Evolutionary conservation across 2,797 vertebrate genomes (phyloP), one percentile per base, ranked within the genome.

Genomic region (Oryzias sinensis): DNA sequence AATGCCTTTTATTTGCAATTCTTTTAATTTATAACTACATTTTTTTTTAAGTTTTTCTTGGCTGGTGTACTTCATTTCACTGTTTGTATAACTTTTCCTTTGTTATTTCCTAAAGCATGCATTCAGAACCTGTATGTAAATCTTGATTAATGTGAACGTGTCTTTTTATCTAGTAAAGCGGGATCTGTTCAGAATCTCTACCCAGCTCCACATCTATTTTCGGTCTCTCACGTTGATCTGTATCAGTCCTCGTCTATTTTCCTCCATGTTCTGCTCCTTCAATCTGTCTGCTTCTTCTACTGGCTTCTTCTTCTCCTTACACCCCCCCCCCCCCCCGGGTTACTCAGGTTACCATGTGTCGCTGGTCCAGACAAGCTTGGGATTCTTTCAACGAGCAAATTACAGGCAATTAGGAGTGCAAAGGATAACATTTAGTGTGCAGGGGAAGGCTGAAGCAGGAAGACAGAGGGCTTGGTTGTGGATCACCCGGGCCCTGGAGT

Each of bases 351-450:
- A 91, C 88, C 68, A n/a, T 16, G 62, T 68, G 58, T 88, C 76
- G 88, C 89, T 76, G 89, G 79, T 77, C 58, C 64, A 82, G 82
- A 89, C 79, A 87, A 59, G 18, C 63, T 88, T 75, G 79, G 77
- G 88, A 75, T 79, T 80, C 80, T 87, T 90, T 89, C 90, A 88
- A 84, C 80, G 71, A 87, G 88, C 83, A 92, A 81, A 74, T 65
- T 86, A 93, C 88, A 80, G 87, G 83, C 91, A 87, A 90, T 93
- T 92, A 91, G 87, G 77, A 59, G 84, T 87, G 87, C 83, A 87
- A 91, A 87, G 83, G 88, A 82, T 65, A 90, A 92, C 89, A 84
- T 86, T 91, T 79, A 89, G 73, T 76, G 45, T 76, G 74, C 87
- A 82, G 85, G 72, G 77, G 86, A 88, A 79, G 71, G 72, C 79